These are phyloP conservation scores for Drosophila formosana DNA, from an alignment of 2,888 invertebrate species.

Conservation along the genomic window DNA sequence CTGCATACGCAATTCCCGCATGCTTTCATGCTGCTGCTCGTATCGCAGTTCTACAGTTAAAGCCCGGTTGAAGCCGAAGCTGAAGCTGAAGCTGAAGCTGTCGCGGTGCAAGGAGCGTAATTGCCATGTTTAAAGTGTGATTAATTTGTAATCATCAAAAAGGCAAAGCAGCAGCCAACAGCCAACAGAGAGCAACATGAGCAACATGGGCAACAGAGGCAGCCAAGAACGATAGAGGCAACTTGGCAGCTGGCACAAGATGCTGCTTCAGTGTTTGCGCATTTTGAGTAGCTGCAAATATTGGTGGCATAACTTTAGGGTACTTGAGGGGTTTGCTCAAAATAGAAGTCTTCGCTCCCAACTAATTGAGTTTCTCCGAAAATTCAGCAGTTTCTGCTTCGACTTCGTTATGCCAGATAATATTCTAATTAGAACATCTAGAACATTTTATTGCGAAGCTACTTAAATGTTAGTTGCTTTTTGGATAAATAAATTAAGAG, in stretches of 20 bases:
- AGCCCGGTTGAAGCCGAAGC: constrained; percentile 39
- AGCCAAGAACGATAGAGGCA: constrained; percentile 20
- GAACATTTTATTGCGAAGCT: not conserved
- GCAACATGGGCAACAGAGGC: not conserved
- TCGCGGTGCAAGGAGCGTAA: constrained; percentile 60
- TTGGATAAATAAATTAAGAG: not conserved
- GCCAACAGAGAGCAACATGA: constrained; percentile 2
- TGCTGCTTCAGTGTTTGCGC: constrained; percentile 58
- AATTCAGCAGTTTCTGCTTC: not conserved
- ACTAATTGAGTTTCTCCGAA: constrained; percentile 31
- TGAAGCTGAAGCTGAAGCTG: constrained; percentile 40
- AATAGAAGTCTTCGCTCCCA: constrained; percentile 26
- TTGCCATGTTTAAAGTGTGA: constrained; percentile 81
- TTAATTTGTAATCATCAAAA: constrained; percentile 80
- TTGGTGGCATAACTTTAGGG: constrained; percentile 31
- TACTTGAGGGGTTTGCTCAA: constrained; percentile 28
- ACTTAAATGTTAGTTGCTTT: not conserved
- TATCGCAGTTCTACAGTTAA: constrained; percentile 35
- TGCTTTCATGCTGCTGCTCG: constrained; percentile 10
- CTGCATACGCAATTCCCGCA: constrained; percentile 31
- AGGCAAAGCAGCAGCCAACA: constrained; percentile 63
- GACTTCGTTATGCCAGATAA: not conserved
- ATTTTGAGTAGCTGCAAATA: constrained; percentile 33
- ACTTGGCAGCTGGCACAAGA: constrained; percentile 37
- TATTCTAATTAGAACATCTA: not conserved